Percentiles rank a stretch among this genome's conserved stretches.
phyloP scores from a whole-genome alignment of 2,113 vertebrate species.

The Oryzias curvinotus region DNA sequence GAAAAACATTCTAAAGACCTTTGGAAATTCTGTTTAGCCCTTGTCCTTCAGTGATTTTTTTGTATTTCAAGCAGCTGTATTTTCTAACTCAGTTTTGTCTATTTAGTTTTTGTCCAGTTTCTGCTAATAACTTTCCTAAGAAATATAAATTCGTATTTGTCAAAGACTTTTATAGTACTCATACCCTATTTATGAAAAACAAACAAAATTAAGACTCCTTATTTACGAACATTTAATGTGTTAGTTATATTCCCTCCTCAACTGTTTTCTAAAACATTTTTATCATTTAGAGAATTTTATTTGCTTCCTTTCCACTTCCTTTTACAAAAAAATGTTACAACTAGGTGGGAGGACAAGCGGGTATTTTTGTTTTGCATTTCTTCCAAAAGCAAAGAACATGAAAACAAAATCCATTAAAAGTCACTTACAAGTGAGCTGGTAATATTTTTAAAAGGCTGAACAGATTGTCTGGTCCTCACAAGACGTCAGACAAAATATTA shows the following conservation, averaged over 20 bases:
- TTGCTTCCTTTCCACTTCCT: background rate
- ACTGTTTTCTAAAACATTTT: constrained; percentile 2
- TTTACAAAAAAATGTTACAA: background rate
- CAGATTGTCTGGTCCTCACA: too few species aligned
- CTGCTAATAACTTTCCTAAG: background rate
- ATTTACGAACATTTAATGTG: background rate
- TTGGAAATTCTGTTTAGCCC: constrained; percentile 13
- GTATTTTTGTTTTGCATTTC: constrained; percentile 26
- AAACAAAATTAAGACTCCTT: constrained; percentile 21
- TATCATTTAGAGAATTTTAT: background rate
- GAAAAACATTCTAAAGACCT: constrained; percentile 38
- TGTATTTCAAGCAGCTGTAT: constrained; percentile 44
- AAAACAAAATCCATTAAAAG: too few species aligned
- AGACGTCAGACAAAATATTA: too few species aligned
- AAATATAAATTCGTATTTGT: too few species aligned
- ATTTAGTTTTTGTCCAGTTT: constrained; percentile 13
- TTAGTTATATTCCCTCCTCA: constrained; percentile 7
- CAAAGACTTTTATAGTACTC: background rate
- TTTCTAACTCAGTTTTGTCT: constrained; percentile 47
- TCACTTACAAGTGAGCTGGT: too few species aligned
- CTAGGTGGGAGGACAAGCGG: constrained; percentile 27
- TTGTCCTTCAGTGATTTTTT: constrained; percentile 33
- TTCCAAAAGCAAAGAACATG: background rate
- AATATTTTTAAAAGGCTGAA: too few species aligned
- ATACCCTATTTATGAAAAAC: background rate